These are phyloP conservation scores for Sycophaga agraensis DNA, from an alignment of 1,140 invertebrate species.

Conservation along the genomic window DNA sequence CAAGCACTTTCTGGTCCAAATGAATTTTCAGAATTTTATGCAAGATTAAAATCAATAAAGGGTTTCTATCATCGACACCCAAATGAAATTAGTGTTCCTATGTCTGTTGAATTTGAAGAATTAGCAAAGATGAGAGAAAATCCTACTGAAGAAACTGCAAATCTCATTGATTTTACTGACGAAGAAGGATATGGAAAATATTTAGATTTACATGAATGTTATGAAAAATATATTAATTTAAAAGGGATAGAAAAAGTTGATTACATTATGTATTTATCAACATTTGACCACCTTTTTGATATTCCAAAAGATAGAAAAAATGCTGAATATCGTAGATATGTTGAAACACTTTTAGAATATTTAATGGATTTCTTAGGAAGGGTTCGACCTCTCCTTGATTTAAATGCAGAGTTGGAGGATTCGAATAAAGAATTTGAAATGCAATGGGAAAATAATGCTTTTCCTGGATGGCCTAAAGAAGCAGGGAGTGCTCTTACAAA, in stretches of 20 bases:
- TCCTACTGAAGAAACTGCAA: constrained; percentile 75
- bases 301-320: constrained; percentile 94
- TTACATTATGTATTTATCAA: constrained; percentile 92
- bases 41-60: constrained; percentile 89
- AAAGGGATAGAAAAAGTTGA: constrained; percentile 97
- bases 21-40: constrained; percentile 98
- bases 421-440: constrained; percentile 81
- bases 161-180: constrained; percentile 96
- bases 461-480: constrained; percentile 98
- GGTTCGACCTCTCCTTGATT: constrained; percentile 89
- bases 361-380: constrained; percentile 81
- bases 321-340: constrained; percentile 88
- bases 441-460: constrained; percentile 86
- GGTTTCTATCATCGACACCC: constrained; percentile 96
- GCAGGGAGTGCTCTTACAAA: constrained; percentile 88
- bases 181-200: constrained; percentile 99
- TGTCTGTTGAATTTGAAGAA: constrained; percentile 97
- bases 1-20: constrained; percentile 93
- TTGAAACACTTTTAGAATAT: constrained; percentile 84
- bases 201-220: constrained; percentile 96
- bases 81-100: constrained; percentile 92
- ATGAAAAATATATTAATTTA: constrained; percentile 94
- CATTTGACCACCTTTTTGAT: constrained; percentile 95
- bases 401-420: constrained; percentile 76
- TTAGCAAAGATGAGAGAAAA: constrained; percentile 86